A percentile compares a stretch with the other conserved stretches of the same genome.
These are phyloP conservation scores for Trachelipus rathkii DNA, from an alignment of 1,140 invertebrate genomes.

Conservation along the genomic window DNA sequence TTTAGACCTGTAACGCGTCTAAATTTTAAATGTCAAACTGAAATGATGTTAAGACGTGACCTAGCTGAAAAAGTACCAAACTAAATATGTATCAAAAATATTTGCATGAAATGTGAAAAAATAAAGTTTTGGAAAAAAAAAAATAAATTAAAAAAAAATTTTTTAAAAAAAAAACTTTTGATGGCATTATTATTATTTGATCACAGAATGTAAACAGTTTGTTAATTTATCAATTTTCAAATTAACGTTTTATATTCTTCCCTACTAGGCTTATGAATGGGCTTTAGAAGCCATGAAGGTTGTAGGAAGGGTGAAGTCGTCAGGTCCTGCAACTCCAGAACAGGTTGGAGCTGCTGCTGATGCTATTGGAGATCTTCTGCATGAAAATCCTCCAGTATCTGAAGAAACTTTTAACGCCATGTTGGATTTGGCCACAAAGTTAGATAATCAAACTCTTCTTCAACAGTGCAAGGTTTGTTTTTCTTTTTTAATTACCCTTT, in stretches of 20 bases:
- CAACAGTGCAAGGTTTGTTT: conserved; percentile 61
- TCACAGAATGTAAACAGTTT: too few species aligned
- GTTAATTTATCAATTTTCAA: too few species aligned
- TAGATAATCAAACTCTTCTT: conserved; percentile 68
- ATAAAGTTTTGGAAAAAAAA: too few species aligned
- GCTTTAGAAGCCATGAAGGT: conserved; percentile 64
- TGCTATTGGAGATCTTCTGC: conserved; percentile 49
- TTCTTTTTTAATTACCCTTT: background rate
- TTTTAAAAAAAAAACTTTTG: too few species aligned
- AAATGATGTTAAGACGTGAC: too few species aligned
- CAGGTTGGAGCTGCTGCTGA: conserved; percentile 42
- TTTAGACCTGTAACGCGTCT: too few species aligned
- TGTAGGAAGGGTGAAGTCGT: conserved; percentile 61
- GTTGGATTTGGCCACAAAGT: conserved; percentile 63
- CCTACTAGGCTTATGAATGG: conserved; percentile 65
- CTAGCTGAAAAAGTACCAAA: too few species aligned
- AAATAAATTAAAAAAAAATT: too few species aligned
- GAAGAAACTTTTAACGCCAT: conserved; percentile 65
- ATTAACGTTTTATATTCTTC: conserved; percentile 23
- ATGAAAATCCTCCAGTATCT: conserved; percentile 57
- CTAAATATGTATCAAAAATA: too few species aligned
- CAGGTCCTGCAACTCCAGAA: conserved; percentile 41
- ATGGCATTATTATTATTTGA: too few species aligned
- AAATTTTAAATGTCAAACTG: too few species aligned
- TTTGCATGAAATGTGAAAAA: too few species aligned